Evolutionary conservation across 2,113 vertebrate genomes (phyloP), one percentile per base, ranked within the genome.

Genomic region (Dromiciops gliroides): DNA sequence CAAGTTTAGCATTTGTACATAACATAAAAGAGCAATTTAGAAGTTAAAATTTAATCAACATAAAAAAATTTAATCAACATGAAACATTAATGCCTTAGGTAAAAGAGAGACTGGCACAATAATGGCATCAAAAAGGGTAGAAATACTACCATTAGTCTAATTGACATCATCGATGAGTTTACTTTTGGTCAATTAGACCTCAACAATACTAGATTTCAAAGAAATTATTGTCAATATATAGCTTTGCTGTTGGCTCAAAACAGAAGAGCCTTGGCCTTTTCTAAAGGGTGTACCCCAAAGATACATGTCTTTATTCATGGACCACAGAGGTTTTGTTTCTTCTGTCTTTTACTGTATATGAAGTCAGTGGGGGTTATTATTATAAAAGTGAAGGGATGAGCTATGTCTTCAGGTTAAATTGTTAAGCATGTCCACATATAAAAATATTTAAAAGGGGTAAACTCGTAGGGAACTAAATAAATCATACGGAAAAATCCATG

Each of bases 61-160:
- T 96, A 90, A 97, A 98, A 95, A 98, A 97, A 96, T 96, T 95
- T 97, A 97, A 98, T 97, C 96, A 97, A 89, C 91, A 96, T 96
- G 91, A 97, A 98, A 95, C 67, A 96, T 97, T 96, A 96, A 97
- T 96, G 94, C 16, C 89, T 94, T 95, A 93, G 91, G 88, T 95
- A 89, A 97, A 96, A 93, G 91, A 96, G 88, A 96, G 93, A 97
- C 92, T 37, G 90, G 60, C 25, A 47, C 49, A 97, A 97, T 95
- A 97, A 95, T 95, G 93, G 24, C 95, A 96, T 96, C 97, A 95
- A 89, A 94, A 97, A 97, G 90, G 53, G 89, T 93, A 92, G 94
- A 95, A 95, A 96, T 51, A 90, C 19, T 93, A 91, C 93, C 90
- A 96, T 96, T 96, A 95, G 11, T 90, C 91, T 96, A 93, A 94